phyloP scores from a whole-genome alignment of 2,113 vertebrate genomes.

The Budorcas taxicolor region DNA sequence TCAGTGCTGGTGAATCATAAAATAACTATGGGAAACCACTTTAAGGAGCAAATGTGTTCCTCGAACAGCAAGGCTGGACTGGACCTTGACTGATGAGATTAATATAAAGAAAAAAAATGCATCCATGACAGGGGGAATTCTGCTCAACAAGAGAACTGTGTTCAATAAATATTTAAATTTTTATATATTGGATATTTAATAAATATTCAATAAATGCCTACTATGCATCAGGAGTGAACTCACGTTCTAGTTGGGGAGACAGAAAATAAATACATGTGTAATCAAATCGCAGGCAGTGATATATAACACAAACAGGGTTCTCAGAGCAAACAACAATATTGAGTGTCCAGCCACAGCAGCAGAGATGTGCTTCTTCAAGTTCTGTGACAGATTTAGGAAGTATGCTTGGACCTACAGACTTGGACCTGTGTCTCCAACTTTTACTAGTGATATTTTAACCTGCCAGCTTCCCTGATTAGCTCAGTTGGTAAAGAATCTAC shows the following conservation, averaged over 20 bases:
- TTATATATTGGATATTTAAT: neutral
- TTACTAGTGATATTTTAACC: neutral
- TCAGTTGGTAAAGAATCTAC: neutral
- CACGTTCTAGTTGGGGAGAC: neutral
- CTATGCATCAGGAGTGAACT: neutral
- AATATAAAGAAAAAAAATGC: neutral
- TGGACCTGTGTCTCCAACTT: neutral
- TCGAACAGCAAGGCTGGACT: neutral
- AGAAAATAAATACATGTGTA: neutral
- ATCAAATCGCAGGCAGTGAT: neutral
- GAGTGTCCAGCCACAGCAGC: neutral
- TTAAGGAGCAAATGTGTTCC: neutral
- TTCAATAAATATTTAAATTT: neutral
- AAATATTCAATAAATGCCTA: neutral
- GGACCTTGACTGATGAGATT: neutral
- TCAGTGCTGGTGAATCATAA: conserved; percentile 7
- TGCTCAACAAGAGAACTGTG: neutral
- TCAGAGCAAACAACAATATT: neutral
- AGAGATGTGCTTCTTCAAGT: neutral
- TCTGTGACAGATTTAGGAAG: neutral
- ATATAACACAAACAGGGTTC: neutral
- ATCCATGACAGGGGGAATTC: neutral
- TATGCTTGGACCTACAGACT: neutral
- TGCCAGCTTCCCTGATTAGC: neutral
- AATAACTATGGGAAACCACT: neutral